Evolutionary conservation across 2,797 vertebrate species (phyloP), one percentile per base, ranked within the genome.

Genomic region (Emydoidea blandingii): DNA sequence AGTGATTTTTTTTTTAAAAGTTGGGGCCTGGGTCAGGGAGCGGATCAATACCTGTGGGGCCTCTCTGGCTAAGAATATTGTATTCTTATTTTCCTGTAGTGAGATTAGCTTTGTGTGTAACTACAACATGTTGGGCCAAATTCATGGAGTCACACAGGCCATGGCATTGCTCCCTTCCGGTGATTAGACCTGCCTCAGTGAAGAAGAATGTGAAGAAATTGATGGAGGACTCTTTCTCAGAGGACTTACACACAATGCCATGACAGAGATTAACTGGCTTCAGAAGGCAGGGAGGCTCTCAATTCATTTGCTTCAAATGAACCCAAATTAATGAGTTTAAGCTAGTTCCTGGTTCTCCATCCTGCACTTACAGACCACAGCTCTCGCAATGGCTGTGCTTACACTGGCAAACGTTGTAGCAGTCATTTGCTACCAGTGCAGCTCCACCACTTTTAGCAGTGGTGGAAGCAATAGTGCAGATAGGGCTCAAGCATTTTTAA

Each of bases 261-360:
- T 78, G 9, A 90, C 72, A 62, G 41, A 62, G 41, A 79, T 79
- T 74, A 95, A 37, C 81, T 85, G 94, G 49, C 84, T 78, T 96
- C 92, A 91, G 52, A 89, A 96, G 82, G 81, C 41, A 93, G 18
- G 18, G 5, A 83, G 47, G 44, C 50, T 47, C 84, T 98, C 72
- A 31, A 41, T 95, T 15, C 31, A 47, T 95, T 12, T 89, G 37
- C 74, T 92, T 92, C 44, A 59, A 82, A 95, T 90, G 87, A 92
- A 93, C 90, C 14, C 16, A 89, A 85, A 95, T 86, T 79, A 94
- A 12, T 90, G 41, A 81, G 44, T n/a, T 91, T 86, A 80, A 87
- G 14, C 5, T 12, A 44, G 12, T 74, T 27, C 11, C 72, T 74
- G 74, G 31, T 59, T 94, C 88, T 91, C 88, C 85, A 41, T 59